phyloP scores from a whole-genome alignment of 2,797 vertebrate genomes.

The Oryzias dopingdopingensis region DNA sequence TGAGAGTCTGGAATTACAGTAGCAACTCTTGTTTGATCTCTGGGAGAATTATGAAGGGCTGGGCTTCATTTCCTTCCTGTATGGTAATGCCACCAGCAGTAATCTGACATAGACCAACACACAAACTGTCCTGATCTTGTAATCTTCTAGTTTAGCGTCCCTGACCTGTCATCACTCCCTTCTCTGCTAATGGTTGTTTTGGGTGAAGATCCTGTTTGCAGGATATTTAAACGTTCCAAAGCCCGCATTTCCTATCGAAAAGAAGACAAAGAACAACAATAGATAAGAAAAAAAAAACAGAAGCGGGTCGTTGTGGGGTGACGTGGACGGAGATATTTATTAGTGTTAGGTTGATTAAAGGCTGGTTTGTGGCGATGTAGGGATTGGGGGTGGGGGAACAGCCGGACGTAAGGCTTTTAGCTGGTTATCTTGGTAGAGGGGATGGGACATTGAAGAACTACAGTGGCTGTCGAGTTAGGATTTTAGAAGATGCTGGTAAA shows the following conservation, averaged over 20 bases:
- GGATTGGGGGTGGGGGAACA: slow-evolving; percentile 25
- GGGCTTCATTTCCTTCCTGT: slow-evolving; percentile 56
- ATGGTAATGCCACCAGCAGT: slow-evolving; percentile 33
- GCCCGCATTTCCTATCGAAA: slow-evolving; percentile 64
- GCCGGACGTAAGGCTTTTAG: slow-evolving; percentile 60
- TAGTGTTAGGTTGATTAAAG: slow-evolving; percentile 58
- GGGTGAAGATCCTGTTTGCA: slow-evolving; percentile 66
- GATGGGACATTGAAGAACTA: too few species aligned
- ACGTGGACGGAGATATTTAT: slow-evolving; percentile 40
- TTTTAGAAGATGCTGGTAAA: too few species aligned
- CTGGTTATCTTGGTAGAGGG: slow-evolving; percentile 18
- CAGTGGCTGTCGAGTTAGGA: too few species aligned
- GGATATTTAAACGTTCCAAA: slow-evolving; percentile 44
- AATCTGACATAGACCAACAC: slow-evolving; percentile 51
- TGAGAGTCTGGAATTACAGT: slow-evolving; percentile 5
- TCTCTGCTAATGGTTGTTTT: slow-evolving; percentile 46
- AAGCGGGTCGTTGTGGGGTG: slow-evolving; percentile 18
- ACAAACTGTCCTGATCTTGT: slow-evolving; percentile 35
- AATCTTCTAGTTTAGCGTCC: slow-evolving; percentile 36
- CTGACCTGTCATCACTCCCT: slow-evolving; percentile 34
- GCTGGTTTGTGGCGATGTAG: neutral
- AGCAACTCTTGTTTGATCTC: slow-evolving; percentile 27
- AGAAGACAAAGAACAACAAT: slow-evolving; percentile 19
- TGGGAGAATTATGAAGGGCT: slow-evolving; percentile 34
- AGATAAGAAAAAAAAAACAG: slow-evolving; percentile 23